Conservation (phyloP, 1,140 invertebrate genomes). For the Saxidomus purpurata region DNA sequence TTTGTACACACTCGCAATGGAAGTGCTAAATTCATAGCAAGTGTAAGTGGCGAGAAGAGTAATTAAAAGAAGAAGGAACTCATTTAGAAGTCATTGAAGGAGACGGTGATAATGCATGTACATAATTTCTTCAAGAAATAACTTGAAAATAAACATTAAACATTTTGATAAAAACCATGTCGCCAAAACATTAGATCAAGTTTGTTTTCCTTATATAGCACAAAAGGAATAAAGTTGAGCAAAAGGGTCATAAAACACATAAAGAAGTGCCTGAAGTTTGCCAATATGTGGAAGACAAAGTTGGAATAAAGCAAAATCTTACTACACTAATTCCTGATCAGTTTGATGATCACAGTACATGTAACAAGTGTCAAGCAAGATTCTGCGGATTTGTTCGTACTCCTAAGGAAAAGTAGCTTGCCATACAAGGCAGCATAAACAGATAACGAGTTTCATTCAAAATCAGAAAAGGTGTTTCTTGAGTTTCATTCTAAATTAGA, state of each 20-base stretch:
- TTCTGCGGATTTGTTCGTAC: conserved; percentile 59
- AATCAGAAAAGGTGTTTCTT: conserved; percentile 23
- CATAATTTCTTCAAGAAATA: conserved; percentile 12
- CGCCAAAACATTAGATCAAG: conserved; percentile 52
- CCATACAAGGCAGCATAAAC: conserved; percentile 46
- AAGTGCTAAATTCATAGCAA: conserved; percentile 55
- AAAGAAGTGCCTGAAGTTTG: conserved; percentile 58
- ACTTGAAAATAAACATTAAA: conserved; percentile 20
- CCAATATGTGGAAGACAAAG: conserved; percentile 57
- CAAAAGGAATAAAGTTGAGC: conserved; percentile 57
- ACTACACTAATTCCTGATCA: conserved; percentile 58
- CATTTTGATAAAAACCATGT: conserved; percentile 64
- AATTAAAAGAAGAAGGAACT: conserved; percentile 35
- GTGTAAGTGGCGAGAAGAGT: conserved; percentile 35
- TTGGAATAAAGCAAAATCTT: conserved; percentile 58
- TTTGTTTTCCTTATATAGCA: conserved; percentile 19
- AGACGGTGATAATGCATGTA: conserved; percentile 58
- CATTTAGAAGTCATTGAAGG: conserved; percentile 57
- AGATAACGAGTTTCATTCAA: neutral
- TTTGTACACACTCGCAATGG: conserved; percentile 14
- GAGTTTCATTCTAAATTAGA: too few species aligned
- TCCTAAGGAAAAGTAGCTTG: conserved; percentile 32
- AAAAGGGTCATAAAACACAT: conserved; percentile 38
- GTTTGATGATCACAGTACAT: conserved; percentile 48
- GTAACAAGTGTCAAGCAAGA: conserved; percentile 50